Conservation (phyloP, 1,140 invertebrate species). For the Pseudomyrmex flavicornis region DNA sequence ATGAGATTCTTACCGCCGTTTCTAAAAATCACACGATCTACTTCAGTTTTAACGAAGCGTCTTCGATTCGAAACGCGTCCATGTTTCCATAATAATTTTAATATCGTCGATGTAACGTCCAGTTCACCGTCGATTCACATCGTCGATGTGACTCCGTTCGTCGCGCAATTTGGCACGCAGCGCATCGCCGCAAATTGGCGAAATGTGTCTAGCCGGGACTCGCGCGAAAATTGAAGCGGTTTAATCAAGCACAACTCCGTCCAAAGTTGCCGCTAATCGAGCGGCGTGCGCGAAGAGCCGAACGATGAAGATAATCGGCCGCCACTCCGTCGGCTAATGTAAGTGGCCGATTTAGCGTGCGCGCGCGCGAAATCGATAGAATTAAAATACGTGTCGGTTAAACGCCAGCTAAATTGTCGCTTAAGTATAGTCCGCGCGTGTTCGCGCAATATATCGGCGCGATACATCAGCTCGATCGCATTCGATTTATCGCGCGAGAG, state of each 20-base stretch:
- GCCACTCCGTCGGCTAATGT: slow-evolving; percentile 56
- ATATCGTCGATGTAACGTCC: not conserved
- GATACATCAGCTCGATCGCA: slow-evolving; percentile 14
- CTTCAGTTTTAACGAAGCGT: too few species aligned
- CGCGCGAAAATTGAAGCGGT: slow-evolving; percentile 61
- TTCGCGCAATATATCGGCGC: slow-evolving; percentile 1
- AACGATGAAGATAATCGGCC: slow-evolving; percentile 66
- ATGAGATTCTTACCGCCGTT: too few species aligned
- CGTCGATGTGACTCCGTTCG: too few species aligned
- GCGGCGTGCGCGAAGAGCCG: slow-evolving; percentile 23
- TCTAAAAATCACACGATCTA: too few species aligned
- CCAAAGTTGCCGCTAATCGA: slow-evolving; percentile 64
- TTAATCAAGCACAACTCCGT: slow-evolving; percentile 60
- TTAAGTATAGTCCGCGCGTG: slow-evolving; percentile 60
- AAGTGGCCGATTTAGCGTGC: slow-evolving; percentile 67
- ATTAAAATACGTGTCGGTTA: slow-evolving; percentile 71
- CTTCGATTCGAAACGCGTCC: too few species aligned
- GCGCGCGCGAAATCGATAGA: slow-evolving; percentile 58
- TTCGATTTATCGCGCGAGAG: slow-evolving; percentile 19
- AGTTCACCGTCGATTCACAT: too few species aligned
- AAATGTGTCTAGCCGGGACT: slow-evolving; percentile 29
- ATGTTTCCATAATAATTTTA: not conserved
- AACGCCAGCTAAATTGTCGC: slow-evolving; percentile 67
- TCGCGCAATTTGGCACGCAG: not conserved
- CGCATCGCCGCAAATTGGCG: slow-evolving; percentile 18